A percentile compares a stretch with the other conserved stretches of the same genome.
Conservation (phyloP, 2,797 vertebrate species). For the Pelochelys cantorii region DNA sequence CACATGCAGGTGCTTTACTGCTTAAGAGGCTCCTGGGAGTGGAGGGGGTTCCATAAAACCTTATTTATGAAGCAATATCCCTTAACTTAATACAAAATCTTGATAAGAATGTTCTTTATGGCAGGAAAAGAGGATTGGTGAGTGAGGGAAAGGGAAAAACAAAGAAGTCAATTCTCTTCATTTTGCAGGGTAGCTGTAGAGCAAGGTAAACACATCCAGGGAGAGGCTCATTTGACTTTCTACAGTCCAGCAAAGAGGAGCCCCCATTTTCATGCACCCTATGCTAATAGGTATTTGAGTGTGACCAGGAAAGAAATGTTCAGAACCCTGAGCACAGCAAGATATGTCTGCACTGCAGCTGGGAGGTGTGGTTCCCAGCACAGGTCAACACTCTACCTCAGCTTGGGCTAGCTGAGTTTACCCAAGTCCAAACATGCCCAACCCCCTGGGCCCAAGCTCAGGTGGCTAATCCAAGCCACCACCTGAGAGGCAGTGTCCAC, state of each 20-base stretch:
- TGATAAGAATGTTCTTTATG: background rate
- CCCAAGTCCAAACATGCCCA: background rate
- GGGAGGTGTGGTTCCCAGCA: background rate
- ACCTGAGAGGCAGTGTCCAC: background rate
- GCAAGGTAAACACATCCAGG: background rate
- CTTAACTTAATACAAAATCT: background rate
- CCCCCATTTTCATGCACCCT: background rate
- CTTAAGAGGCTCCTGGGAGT: background rate
- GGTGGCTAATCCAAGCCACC: background rate
- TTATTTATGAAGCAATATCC: background rate
- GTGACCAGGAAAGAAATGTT: background rate
- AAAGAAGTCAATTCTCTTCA: background rate
- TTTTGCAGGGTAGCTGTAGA: background rate
- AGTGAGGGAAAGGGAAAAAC: background rate
- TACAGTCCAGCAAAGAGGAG: background rate
- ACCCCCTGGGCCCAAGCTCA: background rate
- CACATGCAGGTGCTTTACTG: background rate
- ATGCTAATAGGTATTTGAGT: fast-evolving
- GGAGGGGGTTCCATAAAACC: background rate
- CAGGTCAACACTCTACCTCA: background rate
- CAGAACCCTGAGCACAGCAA: background rate
- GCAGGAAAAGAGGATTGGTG: background rate
- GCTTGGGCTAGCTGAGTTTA: background rate
- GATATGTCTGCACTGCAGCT: background rate
- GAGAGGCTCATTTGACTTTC: background rate